Evolutionary conservation across 2,113 vertebrate genomes (phyloP).

Genomic region (Entosphenus tridentatus): DNA sequence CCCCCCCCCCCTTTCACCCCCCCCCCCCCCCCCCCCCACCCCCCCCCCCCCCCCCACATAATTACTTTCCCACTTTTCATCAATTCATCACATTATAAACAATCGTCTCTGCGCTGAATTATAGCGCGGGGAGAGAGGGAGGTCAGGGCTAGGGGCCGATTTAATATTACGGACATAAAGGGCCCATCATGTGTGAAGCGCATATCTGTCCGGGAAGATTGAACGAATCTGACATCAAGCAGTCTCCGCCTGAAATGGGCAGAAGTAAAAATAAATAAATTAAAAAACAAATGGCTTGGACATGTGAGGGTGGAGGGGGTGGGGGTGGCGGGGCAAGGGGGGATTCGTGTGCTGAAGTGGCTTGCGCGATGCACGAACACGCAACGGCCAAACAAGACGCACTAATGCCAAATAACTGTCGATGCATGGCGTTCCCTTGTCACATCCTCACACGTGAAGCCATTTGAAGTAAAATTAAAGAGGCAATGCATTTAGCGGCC

Average conservation of each 20-base stretch:
- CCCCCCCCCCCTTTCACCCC: background rate
- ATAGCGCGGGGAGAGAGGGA: constrained; percentile 1
- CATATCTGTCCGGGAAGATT: background rate
- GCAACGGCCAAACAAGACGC: no score
- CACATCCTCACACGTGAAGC: background rate
- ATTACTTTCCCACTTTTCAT: constrained; percentile 5
- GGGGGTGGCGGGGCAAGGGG: background rate
- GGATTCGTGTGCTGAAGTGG: background rate
- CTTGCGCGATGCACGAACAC: background rate
- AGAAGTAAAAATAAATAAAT: no score
- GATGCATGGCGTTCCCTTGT: background rate
- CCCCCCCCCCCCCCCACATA: background rate
- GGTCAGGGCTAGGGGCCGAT: constrained; percentile 5
- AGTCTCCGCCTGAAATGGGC: background rate
- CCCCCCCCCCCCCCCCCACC: background rate
- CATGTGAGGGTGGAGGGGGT: background rate
- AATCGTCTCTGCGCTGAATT: constrained; percentile 3
- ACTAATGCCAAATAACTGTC: no score
- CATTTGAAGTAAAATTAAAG: background rate
- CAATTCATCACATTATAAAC: constrained; percentile 6
- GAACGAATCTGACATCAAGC: constrained; percentile 5
- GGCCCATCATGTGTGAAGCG: background rate
- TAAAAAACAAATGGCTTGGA: background rate
- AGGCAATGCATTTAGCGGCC: background rate
- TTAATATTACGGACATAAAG: constrained; percentile 4